phyloP scores from a whole-genome alignment of 2,888 invertebrate genomes.

The Calameuta filiformis region DNA sequence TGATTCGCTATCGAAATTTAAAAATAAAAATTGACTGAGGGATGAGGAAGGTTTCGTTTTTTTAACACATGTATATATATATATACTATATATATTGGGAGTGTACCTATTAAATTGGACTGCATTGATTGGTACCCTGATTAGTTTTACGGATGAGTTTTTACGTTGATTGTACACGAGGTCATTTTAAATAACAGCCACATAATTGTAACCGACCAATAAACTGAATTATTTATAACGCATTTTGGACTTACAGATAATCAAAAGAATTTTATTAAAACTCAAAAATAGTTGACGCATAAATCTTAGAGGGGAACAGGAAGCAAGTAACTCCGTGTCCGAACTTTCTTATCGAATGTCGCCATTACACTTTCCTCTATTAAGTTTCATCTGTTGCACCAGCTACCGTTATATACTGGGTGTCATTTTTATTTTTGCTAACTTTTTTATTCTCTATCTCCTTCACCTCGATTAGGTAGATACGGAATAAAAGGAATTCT shows the following conservation, averaged over 20 bases:
- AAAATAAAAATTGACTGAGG: neutral
- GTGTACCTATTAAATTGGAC: neutral
- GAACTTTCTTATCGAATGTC: neutral
- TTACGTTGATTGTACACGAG: neutral
- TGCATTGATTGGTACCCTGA: neutral
- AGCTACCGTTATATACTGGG: neutral
- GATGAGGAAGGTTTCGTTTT: neutral
- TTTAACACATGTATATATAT: neutral
- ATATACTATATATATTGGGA: neutral
- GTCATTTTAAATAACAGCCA: neutral
- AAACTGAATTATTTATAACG: neutral
- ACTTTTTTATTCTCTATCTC: neutral
- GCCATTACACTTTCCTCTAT: neutral
- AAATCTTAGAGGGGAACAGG: neutral
- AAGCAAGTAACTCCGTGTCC: neutral
- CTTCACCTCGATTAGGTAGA: neutral
- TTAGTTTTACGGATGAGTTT: neutral
- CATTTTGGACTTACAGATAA: neutral
- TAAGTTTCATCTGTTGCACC: neutral
- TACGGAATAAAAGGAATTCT: neutral
- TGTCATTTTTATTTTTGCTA: neutral
- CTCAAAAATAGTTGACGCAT: neutral
- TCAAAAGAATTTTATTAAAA: neutral
- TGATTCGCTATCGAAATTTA: neutral
- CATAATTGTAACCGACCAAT: neutral